Conservation (phyloP, 2,888 invertebrate species). For the Clivina fossor region DNA sequence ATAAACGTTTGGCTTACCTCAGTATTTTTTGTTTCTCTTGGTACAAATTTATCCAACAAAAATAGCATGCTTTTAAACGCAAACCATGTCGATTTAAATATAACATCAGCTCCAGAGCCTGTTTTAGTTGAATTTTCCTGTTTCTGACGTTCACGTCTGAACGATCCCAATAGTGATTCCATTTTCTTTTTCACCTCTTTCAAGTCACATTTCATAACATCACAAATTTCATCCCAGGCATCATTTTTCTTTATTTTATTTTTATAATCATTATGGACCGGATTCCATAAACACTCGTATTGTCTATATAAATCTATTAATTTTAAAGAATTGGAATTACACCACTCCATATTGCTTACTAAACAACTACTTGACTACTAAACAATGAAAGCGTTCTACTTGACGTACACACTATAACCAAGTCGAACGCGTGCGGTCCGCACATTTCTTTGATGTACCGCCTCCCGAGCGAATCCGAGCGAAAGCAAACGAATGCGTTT, state of each 20-base stretch:
- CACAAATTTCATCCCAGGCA: slow-evolving; percentile 33
- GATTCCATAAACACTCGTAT: slow-evolving; percentile 34
- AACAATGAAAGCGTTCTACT: no score
- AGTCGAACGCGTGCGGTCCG: no score
- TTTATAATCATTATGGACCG: slow-evolving; percentile 26
- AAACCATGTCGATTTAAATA: neutral
- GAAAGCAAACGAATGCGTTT: no score
- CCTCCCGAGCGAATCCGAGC: no score
- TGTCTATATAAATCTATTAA: slow-evolving; percentile 34
- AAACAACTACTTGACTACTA: no score
- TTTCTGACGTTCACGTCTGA: slow-evolving; percentile 30
- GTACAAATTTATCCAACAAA: neutral
- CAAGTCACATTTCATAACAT: slow-evolving; percentile 18
- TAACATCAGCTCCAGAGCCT: neutral
- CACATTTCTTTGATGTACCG: no score
- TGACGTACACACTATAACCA: no score
- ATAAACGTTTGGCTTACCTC: no score
- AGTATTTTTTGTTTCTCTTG: neutral
- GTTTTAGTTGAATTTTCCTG: no score
- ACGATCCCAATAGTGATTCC: slow-evolving; percentile 36
- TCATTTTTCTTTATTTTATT: slow-evolving; percentile 30
- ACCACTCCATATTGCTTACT: slow-evolving; percentile 37
- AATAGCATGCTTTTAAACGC: slow-evolving; percentile 2
- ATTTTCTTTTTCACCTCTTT: slow-evolving; percentile 33
- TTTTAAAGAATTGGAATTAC: slow-evolving; percentile 13